These are phyloP conservation scores for Myodes glareolus DNA, from an alignment of 2,113 vertebrate species.

Conservation along the genomic window DNA sequence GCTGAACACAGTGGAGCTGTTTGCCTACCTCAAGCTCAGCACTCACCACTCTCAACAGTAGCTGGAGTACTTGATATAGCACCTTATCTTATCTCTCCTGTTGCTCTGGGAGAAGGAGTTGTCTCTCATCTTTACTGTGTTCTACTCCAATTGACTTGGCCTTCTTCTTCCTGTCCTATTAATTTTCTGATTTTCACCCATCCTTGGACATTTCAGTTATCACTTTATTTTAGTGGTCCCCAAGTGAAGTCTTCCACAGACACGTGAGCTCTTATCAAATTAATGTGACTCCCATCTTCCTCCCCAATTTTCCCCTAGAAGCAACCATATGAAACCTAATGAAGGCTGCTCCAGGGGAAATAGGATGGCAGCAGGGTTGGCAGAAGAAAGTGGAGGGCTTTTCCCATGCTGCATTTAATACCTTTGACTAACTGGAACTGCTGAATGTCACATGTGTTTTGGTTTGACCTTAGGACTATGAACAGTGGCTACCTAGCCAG, in stretches of 20 bases:
- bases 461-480: slow-evolving; percentile 11
- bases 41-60: neutral
- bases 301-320: neutral
- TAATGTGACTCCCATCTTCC: neutral
- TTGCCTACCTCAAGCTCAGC: neutral
- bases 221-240: neutral
- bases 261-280: neutral
- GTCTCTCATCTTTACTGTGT: neutral
- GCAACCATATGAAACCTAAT: neutral
- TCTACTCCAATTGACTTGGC: neutral
- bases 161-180: neutral
- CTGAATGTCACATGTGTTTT: neutral
- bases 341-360: neutral
- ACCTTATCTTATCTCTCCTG: neutral
- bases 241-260: neutral
- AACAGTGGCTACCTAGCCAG: neutral
- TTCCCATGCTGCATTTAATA: neutral
- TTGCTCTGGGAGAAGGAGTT: neutral
- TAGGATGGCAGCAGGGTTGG: neutral
- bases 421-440: neutral
- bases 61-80: rapidly evolving
- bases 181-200: neutral
- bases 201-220: neutral
- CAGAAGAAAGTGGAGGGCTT: neutral
- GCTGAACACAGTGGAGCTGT: neutral